These are phyloP conservation scores for Anas capensis DNA, from an alignment of 2,797 vertebrate species.

Conservation along the genomic window DNA sequence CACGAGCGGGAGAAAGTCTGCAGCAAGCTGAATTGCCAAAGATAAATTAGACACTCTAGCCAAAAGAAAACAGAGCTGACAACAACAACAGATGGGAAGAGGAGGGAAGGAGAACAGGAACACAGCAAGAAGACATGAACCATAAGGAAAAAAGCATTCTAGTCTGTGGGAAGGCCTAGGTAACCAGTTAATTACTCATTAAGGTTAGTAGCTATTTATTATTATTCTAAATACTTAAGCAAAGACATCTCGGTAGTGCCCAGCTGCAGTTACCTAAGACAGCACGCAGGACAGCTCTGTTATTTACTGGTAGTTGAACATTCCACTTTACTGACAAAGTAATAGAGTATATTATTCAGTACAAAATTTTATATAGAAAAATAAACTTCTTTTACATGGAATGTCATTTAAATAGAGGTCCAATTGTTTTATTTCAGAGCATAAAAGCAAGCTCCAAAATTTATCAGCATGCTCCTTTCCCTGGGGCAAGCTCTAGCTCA, in stretches of 20 bases:
- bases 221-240: conserved; percentile 7
- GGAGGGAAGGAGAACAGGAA: conserved; percentile 64
- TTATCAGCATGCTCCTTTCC: not conserved
- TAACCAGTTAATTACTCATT: conserved; percentile 66
- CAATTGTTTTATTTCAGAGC: not conserved
- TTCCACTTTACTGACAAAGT: not conserved
- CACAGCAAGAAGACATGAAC: conserved; percentile 56
- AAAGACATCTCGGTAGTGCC: not conserved
- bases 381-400: not conserved
- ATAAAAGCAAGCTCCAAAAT: conserved; percentile 1
- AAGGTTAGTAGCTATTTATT: conserved; percentile 55
- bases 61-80: conserved; percentile 71
- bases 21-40: conserved; percentile 61
- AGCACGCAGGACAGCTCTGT: not conserved
- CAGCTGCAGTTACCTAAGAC: not conserved
- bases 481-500: not conserved
- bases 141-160: conserved; percentile 71
- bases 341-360: not conserved
- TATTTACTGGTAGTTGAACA: not conserved
- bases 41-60: conserved; percentile 59
- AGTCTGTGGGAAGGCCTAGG: conserved; percentile 60
- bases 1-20: conserved; percentile 28
- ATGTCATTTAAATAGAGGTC: not conserved
- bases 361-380: not conserved
- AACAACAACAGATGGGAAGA: conserved; percentile 77